These are phyloP conservation scores for Acrocephalus kingi DNA, from an alignment of 2,113 vertebrate genomes.

Conservation along the genomic window DNA sequence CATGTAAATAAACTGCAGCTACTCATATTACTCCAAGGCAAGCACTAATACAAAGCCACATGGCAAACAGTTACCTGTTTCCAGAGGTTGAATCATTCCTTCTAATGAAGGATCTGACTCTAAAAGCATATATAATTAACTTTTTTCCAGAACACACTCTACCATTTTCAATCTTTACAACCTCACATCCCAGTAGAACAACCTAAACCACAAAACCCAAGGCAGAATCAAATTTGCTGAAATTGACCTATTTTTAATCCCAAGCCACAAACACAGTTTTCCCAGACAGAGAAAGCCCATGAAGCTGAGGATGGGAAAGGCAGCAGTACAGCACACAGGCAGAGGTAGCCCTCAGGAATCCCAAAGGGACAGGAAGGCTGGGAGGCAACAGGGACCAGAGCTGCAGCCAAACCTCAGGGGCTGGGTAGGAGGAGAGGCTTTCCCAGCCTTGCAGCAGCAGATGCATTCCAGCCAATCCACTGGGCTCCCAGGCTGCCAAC, in stretches of 20 bases:
- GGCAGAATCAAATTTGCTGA: background rate
- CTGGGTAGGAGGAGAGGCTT: background rate
- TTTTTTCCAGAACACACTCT: background rate
- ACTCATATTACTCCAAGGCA: background rate
- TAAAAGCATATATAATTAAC: background rate
- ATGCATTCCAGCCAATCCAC: background rate
- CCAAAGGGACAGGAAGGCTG: background rate
- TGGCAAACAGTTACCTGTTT: conserved; percentile 34
- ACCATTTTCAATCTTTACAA: background rate
- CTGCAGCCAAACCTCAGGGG: background rate
- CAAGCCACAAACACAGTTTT: background rate
- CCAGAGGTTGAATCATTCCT: background rate
- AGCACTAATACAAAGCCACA: background rate
- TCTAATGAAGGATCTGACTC: conserved; percentile 36
- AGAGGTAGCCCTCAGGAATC: background rate
- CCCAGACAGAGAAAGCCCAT: background rate
- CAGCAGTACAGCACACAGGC: background rate
- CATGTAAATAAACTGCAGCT: background rate
- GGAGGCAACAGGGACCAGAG: background rate
- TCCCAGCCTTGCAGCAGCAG: background rate
- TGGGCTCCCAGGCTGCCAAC: background rate
- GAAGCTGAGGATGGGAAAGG: background rate
- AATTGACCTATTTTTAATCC: background rate
- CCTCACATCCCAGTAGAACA: background rate
- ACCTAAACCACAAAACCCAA: conserved; percentile 24